Evolutionary conservation across 2,888 invertebrate genomes (phyloP).

Genomic region (Latrodectus elegans): DNA sequence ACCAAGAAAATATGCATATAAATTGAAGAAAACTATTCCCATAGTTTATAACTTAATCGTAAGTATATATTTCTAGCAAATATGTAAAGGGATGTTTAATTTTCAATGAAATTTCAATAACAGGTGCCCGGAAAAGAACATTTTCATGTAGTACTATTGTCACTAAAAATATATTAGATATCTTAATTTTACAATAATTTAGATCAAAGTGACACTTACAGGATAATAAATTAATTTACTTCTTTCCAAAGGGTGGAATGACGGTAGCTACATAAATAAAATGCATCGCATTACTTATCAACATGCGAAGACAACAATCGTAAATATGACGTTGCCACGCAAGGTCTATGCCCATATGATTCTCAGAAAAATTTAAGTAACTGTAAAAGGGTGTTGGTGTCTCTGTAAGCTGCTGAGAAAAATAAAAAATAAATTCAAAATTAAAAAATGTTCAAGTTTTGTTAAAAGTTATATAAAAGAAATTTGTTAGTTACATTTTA

Average conservation of each 20-base stretch:
- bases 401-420: too few relatives aligned
- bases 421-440: too few relatives aligned
- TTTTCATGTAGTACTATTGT: neutral
- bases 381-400: too few relatives aligned
- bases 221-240: neutral
- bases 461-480: too few relatives aligned
- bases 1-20: too few relatives aligned
- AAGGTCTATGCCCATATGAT: conserved; percentile 53
- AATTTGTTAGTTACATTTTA: too few relatives aligned
- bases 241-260: neutral
- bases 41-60: too few relatives aligned
- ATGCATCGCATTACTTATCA: conserved; percentile 61
- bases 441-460: too few relatives aligned
- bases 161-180: neutral
- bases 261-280: conserved; percentile 3
- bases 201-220: neutral
- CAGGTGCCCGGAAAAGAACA: neutral
- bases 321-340: conserved; percentile 64
- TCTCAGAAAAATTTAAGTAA: conserved; percentile 46
- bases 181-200: neutral
- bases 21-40: too few relatives aligned
- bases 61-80: neutral
- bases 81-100: neutral
- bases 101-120: neutral
- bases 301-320: conserved; percentile 57